Percentiles rank a stretch among this genome's conserved stretches.
phyloP scores from a whole-genome alignment of 2,797 vertebrate species.

The Molossus alvarezi region DNA sequence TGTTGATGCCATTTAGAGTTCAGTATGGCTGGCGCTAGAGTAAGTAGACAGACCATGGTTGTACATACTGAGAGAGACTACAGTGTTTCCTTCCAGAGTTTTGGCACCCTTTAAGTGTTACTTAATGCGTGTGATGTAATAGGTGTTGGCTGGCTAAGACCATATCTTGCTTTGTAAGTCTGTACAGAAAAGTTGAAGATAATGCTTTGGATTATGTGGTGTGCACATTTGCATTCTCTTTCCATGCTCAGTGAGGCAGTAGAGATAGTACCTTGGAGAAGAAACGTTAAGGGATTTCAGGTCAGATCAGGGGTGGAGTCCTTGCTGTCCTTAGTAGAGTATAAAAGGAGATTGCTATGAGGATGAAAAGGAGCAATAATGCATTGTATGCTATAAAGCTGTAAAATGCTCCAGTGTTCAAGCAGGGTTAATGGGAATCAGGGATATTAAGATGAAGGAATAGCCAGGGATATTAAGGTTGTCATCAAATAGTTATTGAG shows the following conservation, averaged over 20 bases:
- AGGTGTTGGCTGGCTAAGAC: neutral
- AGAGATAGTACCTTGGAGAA: neutral
- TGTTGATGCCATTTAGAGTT: neutral
- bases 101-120: neutral
- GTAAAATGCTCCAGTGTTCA: neutral
- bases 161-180: neutral
- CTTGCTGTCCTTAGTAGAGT: neutral
- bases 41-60: neutral
- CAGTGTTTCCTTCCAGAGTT: neutral
- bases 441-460: neutral
- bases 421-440: neutral
- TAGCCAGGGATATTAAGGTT: neutral
- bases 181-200: constrained; percentile 2
- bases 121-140: neutral
- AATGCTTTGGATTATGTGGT: neutral
- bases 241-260: neutral
- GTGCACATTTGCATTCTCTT: neutral
- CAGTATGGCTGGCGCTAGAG: neutral
- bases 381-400: neutral
- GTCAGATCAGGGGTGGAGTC: neutral
- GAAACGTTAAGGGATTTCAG: neutral
- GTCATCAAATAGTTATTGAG: neutral
- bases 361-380: neutral
- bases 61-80: neutral
- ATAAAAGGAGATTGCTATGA: neutral